A percentile compares a stretch with the other conserved stretches of the same genome.
phyloP scores from a whole-genome alignment of 1,140 invertebrate species.

The Steinernema khuongi region DNA sequence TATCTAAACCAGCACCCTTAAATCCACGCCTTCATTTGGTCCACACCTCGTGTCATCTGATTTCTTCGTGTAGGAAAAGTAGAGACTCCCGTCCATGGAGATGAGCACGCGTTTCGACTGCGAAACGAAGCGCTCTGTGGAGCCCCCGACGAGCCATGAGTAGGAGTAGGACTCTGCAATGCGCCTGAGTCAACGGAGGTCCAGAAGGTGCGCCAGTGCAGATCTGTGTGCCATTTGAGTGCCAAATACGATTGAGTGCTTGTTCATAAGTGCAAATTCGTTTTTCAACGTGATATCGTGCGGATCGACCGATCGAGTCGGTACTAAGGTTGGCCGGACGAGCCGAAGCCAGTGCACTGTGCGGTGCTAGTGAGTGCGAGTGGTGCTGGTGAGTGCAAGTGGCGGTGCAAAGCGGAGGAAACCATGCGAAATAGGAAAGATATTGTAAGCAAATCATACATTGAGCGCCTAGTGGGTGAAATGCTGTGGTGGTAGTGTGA shows the following conservation, averaged over 20 bases:
- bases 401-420: neutral
- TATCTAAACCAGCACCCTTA: conserved; percentile 23
- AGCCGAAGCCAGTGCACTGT: neutral
- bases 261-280: neutral
- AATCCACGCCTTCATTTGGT: neutral
- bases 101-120: conserved; percentile 26
- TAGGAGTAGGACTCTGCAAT: conserved; percentile 29
- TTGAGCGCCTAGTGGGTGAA: conserved; percentile 3
- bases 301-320: neutral
- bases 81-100: conserved; percentile 30
- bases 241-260: neutral
- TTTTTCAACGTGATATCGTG: neutral
- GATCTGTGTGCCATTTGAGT: conserved; percentile 7
- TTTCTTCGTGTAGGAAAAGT: conserved; percentile 22
- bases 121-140: conserved; percentile 20
- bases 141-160: conserved; percentile 25
- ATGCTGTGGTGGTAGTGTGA: neutral
- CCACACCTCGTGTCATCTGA: conserved; percentile 31
- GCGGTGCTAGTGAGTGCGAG: neutral
- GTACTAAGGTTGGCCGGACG: conserved; percentile 18
- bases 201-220: neutral
- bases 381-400: conserved; percentile 14
- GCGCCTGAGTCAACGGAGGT: neutral
- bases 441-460: conserved; percentile 10
- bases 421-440: conserved; percentile 7